Evolutionary conservation across 2,113 vertebrate genomes (phyloP), one percentile per base, ranked within the genome.

Genomic region (Chelonoidis abingdonii): DNA sequence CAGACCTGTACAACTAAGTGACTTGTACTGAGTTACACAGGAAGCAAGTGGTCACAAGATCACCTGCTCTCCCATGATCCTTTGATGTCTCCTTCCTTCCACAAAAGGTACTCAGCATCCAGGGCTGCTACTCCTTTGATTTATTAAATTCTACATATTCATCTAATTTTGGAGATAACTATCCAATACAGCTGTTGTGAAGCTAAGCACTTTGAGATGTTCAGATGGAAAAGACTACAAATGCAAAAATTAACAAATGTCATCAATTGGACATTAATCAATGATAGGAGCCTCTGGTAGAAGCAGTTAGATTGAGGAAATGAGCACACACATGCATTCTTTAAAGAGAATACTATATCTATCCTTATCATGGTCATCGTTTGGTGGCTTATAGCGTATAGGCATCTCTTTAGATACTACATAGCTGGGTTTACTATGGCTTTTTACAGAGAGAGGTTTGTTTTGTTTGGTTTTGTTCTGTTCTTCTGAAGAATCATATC

Each of bases 271-370:
- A 50, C 90, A 29, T 59, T 90, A 81, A n/a, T 49, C 86, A 79
- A 84, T 88, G 69, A 83, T 57, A 44, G 31, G n/a, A 75, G 81
- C 84, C 53, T 57, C 86, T 93, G 75, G 35, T 81, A 62, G 72
- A 86, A 94, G 84, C n/a, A 81, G 22, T 38, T 54, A 25, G 80
- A 81, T 35, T 69, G 80, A 35, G 54, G 35, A 54, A 81, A 31
- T n/a, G 35, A 17, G 8, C 29, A 52, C 49, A 80, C 22, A 54
- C 22, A 8, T 38, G n/a, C 80, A 38, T 25, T 13, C 82, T 56
- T 86, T 78, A 75, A 93, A 56, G 50, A 90, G 59, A 7, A 69
- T 69, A 10, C 2, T 3, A 44, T 84, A 93, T 79, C 82, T 87
- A 3, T 53, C 50, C 88, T 88, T 47, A 54, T 50, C 50, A 56